Evolutionary conservation across 2,113 vertebrate species (phyloP).

Genomic region (Bujurquina vittata): DNA sequence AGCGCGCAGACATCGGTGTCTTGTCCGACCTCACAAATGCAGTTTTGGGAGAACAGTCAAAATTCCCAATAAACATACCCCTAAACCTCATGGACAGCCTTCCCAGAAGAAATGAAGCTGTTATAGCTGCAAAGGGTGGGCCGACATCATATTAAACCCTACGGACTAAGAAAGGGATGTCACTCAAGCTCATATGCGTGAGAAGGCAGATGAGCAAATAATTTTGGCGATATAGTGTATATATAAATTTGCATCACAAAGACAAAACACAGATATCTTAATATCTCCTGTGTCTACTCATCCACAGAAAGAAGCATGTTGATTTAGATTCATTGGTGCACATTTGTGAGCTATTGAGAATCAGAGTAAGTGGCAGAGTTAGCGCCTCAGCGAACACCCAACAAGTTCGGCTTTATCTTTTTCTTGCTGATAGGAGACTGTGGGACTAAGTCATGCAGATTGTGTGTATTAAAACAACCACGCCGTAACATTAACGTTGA

Average conservation of each 20-base stretch:
- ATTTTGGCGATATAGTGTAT: too few species aligned
- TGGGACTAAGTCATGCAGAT: slow-evolving; percentile 51
- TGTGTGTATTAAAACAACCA: slow-evolving; percentile 48
- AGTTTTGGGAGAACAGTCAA: too few species aligned
- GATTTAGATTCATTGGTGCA: slow-evolving; percentile 48
- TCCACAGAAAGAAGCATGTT: slow-evolving; percentile 36
- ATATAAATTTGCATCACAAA: background rate
- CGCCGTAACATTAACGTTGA: slow-evolving; percentile 35
- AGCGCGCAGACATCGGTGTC: too few species aligned
- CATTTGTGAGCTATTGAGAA: slow-evolving; percentile 26
- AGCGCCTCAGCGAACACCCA: slow-evolving; percentile 42
- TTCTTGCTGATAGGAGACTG: slow-evolving; percentile 46
- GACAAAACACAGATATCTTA: slow-evolving; percentile 21
- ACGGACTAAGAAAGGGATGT: too few species aligned
- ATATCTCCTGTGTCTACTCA: slow-evolving; percentile 28
- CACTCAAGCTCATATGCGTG: too few species aligned
- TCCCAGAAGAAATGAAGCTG: too few species aligned
- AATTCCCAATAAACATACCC: too few species aligned
- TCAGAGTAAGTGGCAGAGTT: slow-evolving; percentile 42
- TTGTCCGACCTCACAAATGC: too few species aligned
- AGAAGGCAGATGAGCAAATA: too few species aligned
- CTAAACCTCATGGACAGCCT: too few species aligned
- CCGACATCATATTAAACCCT: too few species aligned
- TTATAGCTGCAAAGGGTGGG: too few species aligned
- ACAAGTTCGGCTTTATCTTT: slow-evolving; percentile 69